Conservation (phyloP, 2,797 vertebrate genomes). For the Sebastes trivittatus region DNA sequence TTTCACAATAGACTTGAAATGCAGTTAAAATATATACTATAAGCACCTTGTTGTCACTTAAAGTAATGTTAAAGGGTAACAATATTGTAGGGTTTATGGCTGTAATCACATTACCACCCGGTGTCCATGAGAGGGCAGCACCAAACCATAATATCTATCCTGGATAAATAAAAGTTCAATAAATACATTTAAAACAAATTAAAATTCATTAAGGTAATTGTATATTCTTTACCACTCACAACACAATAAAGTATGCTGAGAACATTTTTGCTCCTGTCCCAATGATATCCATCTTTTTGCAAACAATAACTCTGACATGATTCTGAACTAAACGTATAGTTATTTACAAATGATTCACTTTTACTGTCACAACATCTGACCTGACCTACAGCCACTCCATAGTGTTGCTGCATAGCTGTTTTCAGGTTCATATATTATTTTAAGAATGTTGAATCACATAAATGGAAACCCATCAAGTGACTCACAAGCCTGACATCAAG, state of each 20-base stretch:
- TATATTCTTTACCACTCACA: not conserved
- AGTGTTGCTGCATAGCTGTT: not conserved
- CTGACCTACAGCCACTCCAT: not conserved
- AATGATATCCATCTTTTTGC: not conserved
- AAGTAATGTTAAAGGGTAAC: not conserved
- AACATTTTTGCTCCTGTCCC: not conserved
- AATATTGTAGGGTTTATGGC: not conserved
- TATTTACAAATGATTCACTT: not conserved
- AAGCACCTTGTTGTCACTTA: not conserved
- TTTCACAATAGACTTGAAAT: not conserved
- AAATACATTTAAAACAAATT: not conserved
- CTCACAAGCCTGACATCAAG: not conserved
- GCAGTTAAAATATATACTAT: not conserved
- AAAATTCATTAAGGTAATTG: accelerated
- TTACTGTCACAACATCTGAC: not conserved
- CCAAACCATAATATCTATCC: not conserved
- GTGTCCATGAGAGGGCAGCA: slow-evolving; percentile 50
- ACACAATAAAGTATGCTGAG: not conserved
- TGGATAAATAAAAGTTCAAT: too few species aligned
- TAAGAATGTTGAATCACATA: not conserved
- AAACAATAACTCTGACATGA: not conserved
- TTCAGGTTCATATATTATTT: not conserved
- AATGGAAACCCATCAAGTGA: not conserved
- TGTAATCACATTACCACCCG: not conserved
- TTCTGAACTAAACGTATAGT: not conserved